Evolutionary conservation across 1,140 invertebrate species (phyloP), one percentile per base, ranked within the genome.

Genomic region (Pogonus chalceus): DNA sequence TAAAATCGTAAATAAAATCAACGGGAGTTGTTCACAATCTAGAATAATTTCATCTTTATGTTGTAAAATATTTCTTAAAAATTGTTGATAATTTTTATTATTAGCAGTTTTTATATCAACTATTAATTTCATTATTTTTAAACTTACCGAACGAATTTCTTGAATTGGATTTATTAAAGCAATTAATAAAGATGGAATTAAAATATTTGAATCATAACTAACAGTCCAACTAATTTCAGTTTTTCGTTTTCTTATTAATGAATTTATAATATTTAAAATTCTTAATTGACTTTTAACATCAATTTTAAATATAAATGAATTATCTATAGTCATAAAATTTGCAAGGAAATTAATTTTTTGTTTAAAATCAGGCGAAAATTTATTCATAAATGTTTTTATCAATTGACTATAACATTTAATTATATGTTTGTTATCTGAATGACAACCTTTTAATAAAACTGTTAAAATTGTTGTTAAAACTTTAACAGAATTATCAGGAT

Each of bases 1-100:
- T 1, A 79, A 55, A 31, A 74, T 54, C 35, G 75, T 74, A 46
- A 72, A 77, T 0, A 81, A 58, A 37, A 73, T 63, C 2, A 80
- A 49, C 1, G 77, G 72, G 2, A 80, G 57, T 53, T 82, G 83
- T 50, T 85, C 77, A 54, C 73, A 64, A 59, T 87, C 84, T 39
- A 84, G 61, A 23, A 72, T 48, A 35, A 87, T 69, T 62, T 87
- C 84, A 18, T 74, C 64, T 23, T 53, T 56, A 37, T 60, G 51
- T 20, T 60, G 52, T 4, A 58, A 24, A 20, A 66, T 22, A 49
- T 55, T 26, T 22, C 57, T 18, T 26, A 63, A 59, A 23, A 26
- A 46, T 20, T 2, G 7, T 16, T 39, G 16, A 23, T 58, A 60
- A 2, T 48, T 39, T 23, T 53, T 1, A 2, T 49, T 14, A 14